Evolutionary conservation across 2,888 invertebrate species (phyloP).

Genomic region (Drosophila bunnanda): DNA sequence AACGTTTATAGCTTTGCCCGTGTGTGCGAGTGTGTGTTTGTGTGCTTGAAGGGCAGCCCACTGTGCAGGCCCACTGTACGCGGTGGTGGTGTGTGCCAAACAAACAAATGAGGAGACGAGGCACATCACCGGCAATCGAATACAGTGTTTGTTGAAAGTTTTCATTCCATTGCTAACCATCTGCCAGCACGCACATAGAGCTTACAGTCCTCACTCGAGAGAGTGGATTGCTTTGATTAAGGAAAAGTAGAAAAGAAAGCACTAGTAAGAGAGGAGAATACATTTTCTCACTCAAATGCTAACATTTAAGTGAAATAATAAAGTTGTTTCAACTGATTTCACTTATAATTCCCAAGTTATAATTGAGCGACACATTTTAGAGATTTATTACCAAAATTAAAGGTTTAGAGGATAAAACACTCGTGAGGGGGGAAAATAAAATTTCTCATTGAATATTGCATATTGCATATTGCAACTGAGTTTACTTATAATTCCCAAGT

Average conservation of each 20-base stretch:
- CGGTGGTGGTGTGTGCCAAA: slow-evolving; percentile 23
- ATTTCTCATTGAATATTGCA: too few species aligned
- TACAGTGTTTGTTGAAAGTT: slow-evolving; percentile 36
- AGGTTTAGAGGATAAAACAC: too few species aligned
- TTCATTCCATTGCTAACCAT: slow-evolving; percentile 29
- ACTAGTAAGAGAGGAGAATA: background rate
- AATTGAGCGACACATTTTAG: too few species aligned
- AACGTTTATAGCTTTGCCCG: slow-evolving; percentile 60
- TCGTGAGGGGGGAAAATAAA: too few species aligned
- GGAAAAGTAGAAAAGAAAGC: background rate
- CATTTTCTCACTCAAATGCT: background rate
- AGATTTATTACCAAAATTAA: too few species aligned
- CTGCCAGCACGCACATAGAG: slow-evolving; percentile 22
- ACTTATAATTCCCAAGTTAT: too few species aligned
- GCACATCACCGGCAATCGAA: slow-evolving; percentile 1
- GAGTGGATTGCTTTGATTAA: background rate
- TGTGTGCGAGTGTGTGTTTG: slow-evolving; percentile 12
- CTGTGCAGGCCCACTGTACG: slow-evolving; percentile 23
- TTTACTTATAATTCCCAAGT: too few species aligned
- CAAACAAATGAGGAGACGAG: slow-evolving; percentile 15
- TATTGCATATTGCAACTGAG: too few species aligned
- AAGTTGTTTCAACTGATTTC: too few species aligned
- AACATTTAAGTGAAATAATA: too few species aligned
- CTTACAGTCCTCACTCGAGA: background rate
- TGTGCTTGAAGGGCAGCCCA: slow-evolving; percentile 50